Conservation (phyloP, 2,113 vertebrate genomes). For the Isurus oxyrinchus region DNA sequence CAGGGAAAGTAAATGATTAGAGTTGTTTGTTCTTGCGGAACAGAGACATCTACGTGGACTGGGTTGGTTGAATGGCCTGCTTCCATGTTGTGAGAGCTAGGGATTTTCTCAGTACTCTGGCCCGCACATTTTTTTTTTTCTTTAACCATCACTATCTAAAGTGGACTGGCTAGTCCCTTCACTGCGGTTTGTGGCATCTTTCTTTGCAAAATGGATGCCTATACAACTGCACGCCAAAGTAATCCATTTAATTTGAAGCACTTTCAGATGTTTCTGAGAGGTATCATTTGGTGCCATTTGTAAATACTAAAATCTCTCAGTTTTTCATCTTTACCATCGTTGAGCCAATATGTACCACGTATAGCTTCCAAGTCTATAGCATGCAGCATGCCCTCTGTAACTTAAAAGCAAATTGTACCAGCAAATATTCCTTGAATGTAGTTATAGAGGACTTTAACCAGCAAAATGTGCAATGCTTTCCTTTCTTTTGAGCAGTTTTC, state of each 20-base stretch:
- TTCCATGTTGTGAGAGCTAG: background rate
- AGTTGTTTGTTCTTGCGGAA: background rate
- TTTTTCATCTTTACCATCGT: background rate
- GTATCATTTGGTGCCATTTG: background rate
- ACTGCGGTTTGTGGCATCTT: background rate
- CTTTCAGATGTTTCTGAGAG: background rate
- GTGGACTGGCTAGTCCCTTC: background rate
- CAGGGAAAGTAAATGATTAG: background rate
- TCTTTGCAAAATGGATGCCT: background rate
- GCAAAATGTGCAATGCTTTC: background rate
- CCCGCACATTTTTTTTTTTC: background rate
- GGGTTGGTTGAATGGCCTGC: background rate
- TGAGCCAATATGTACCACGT: background rate
- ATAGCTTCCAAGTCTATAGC: background rate
- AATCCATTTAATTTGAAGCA: background rate
- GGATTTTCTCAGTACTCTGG: background rate
- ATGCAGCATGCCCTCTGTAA: background rate
- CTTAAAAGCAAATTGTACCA: background rate
- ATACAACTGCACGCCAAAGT: background rate
- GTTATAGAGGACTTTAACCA: background rate
- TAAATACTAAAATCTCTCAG: background rate
- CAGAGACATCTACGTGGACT: background rate
- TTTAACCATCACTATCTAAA: background rate
- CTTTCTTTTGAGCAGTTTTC: background rate
- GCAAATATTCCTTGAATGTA: background rate